phyloP scores from a whole-genome alignment of 2,113 vertebrate species.

The Salminus brasiliensis region DNA sequence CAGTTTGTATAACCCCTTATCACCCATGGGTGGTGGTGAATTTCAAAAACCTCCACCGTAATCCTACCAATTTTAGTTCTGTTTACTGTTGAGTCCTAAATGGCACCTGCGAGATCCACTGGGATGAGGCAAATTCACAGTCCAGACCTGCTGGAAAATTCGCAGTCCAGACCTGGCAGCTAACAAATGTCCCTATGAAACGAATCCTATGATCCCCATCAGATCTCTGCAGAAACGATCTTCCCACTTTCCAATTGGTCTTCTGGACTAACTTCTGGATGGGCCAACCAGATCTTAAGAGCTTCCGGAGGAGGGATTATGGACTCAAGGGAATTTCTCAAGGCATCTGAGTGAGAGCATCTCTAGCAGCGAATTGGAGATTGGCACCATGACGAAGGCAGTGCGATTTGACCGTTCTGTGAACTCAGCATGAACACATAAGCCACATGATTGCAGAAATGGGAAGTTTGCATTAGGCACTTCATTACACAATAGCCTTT shows the following conservation, averaged over 20 bases:
- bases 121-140: not conserved
- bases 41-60: conserved; percentile 6
- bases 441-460: not conserved
- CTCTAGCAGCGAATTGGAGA: not conserved
- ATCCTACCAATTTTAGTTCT: conserved; percentile 35
- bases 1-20: not conserved
- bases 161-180: not conserved
- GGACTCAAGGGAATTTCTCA: not conserved
- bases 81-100: conserved; percentile 4
- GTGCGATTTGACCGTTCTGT: not conserved
- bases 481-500: not conserved
- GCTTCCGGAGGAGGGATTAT: conserved; percentile 9
- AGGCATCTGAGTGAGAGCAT: not conserved
- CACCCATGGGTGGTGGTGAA: conserved; percentile 14
- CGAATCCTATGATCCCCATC: not conserved
- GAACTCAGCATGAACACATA: not conserved
- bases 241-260: not conserved
- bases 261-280: conserved; percentile 16
- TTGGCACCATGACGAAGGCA: not conserved
- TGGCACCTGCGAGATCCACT: not conserved
- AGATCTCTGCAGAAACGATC: conserved; percentile 3
- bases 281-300: conserved; percentile 15
- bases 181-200: not conserved
- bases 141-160: too few species aligned
- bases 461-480: not conserved